phyloP scores from a whole-genome alignment of 2,888 invertebrate genomes.

The Slavum lentiscoides region DNA sequence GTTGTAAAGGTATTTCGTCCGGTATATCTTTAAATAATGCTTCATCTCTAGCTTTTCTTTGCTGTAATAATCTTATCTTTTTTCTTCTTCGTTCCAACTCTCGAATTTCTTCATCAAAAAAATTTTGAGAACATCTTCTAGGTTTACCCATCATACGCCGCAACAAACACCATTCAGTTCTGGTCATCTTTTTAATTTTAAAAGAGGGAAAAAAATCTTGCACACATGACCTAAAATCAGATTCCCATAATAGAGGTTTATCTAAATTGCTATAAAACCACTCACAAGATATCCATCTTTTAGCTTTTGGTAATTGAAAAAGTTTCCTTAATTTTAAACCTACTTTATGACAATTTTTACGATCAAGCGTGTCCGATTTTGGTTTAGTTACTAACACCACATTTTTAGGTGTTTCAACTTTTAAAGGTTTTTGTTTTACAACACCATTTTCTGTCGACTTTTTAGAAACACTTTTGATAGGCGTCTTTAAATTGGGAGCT shows the following conservation, averaged over 20 bases:
- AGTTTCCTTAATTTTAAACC: conserved; percentile 88
- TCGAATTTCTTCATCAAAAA: conserved; percentile 91
- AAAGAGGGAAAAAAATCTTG: conserved; percentile 92
- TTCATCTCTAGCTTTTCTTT: conserved; percentile 81
- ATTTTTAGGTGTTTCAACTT: conserved; percentile 44
- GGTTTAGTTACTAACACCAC: conserved; percentile 23
- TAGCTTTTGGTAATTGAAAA: conserved; percentile 95
- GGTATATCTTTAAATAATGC: conserved; percentile 83
- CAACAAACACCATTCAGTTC: conserved; percentile 94
- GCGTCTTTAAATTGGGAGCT: conserved; percentile 33
- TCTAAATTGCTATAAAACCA: conserved; percentile 99
- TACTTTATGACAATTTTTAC: conserved; percentile 85
- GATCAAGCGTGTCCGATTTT: conserved; percentile 67
- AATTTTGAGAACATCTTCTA: conserved; percentile 83
- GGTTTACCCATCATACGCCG: conserved; percentile 97
- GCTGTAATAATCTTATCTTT: conserved; percentile 90
- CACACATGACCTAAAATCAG: conserved; percentile 93
- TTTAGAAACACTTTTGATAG: conserved; percentile 36
- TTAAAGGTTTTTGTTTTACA: conserved; percentile 28
- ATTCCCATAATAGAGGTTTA: conserved; percentile 86
- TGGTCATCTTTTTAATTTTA: conserved; percentile 78
- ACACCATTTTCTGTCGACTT: conserved; percentile 44
- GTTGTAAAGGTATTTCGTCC: conserved; percentile 88
- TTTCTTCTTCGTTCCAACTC: conserved; percentile 88
- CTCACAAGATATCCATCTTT: conserved; percentile 99